Evolutionary conservation across 2,113 vertebrate species (phyloP), one percentile per base, ranked within the genome.

Genomic region (Varanus salvator): DNA sequence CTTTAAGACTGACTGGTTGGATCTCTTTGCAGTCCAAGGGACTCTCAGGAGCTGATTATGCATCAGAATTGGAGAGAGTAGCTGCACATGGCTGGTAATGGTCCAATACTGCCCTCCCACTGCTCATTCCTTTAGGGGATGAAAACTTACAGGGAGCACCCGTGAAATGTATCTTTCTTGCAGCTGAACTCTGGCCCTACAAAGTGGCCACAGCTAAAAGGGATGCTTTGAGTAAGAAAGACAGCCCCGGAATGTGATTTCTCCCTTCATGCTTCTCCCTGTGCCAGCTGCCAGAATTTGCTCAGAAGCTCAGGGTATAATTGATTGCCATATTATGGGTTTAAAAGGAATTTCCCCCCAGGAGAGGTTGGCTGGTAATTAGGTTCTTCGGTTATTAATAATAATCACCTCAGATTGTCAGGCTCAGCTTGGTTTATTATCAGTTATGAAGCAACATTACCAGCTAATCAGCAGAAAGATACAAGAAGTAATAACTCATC

Each of bases 381-480:
- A 76, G 71, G 71, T 83, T 83, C 69, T 83, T 89, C 48, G 29
- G 87, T 89, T 89, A 89, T 89, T 89, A 89, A 89, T 89, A 89
- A 84, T 84, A 83, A 89, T 89, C 87, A 89, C 71, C 38, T 84
- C 80, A 75, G 57, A 84, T 89, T 89, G 80, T 89, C 87, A 84
- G 38, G 71, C 80, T 84, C 71, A 84, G 69, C 80, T 84, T 84
- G 69, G 69, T 75, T 89, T 84, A 84, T 89, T 84, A 75, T 82
- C 69, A 75, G 54, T 48, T 83, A 83, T 76, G 69, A 75, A 89
- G 66, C 69, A 89, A 74, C 72, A 89, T 89, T 84, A 76, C 34
- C 5, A 50, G 68, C 78, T 88, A 88, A 88, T 83, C 71, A 89
- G 80, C 54, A 89, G 54, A 76, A 89, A 84, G 80, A 89, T 75